Percentiles rank a stretch among this genome's conserved stretches.
Evolutionary conservation across 2,113 vertebrate genomes (phyloP).

Genomic region (Brachirus orientalis): DNA sequence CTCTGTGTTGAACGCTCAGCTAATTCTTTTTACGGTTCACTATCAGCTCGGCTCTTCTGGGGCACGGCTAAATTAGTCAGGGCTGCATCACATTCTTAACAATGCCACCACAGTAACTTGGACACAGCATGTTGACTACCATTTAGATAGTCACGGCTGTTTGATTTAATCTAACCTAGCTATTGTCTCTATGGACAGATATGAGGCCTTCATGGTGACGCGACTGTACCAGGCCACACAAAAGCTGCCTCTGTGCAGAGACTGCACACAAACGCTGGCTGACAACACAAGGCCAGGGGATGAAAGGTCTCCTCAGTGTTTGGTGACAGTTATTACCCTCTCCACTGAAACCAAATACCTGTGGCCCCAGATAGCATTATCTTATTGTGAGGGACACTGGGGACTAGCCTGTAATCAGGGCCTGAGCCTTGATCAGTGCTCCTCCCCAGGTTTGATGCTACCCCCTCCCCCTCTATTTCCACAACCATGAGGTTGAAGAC

Average conservation of each 20-base stretch:
- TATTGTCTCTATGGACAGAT: constrained; percentile 67
- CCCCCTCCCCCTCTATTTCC: constrained; percentile 37
- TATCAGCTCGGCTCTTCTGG: constrained; percentile 50
- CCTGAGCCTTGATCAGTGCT: constrained; percentile 58
- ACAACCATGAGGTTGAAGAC: constrained; percentile 14
- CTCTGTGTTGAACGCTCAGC: constrained; percentile 23
- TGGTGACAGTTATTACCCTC: constrained; percentile 79
- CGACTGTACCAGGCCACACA: constrained; percentile 66
- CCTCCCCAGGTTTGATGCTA: constrained; percentile 58
- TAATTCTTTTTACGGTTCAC: constrained; percentile 42
- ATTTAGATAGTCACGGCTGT: constrained; percentile 72
- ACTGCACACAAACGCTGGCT: constrained; percentile 68
- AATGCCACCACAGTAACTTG: constrained; percentile 45
- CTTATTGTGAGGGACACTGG: constrained; percentile 67
- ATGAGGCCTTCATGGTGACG: constrained; percentile 59
- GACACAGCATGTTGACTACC: constrained; percentile 53
- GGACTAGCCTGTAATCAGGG: constrained; percentile 73
- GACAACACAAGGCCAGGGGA: constrained; percentile 59
- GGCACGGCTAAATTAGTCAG: constrained; percentile 56
- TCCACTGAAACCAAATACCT: constrained; percentile 80
- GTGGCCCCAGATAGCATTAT: constrained; percentile 77
- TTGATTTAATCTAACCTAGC: constrained; percentile 75
- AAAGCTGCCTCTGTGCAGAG: constrained; percentile 69
- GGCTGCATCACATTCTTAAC: constrained; percentile 56
- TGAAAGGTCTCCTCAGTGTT: constrained; percentile 78